Conservation (phyloP, 1,140 invertebrate genomes). For the Caerostris darwini region DNA sequence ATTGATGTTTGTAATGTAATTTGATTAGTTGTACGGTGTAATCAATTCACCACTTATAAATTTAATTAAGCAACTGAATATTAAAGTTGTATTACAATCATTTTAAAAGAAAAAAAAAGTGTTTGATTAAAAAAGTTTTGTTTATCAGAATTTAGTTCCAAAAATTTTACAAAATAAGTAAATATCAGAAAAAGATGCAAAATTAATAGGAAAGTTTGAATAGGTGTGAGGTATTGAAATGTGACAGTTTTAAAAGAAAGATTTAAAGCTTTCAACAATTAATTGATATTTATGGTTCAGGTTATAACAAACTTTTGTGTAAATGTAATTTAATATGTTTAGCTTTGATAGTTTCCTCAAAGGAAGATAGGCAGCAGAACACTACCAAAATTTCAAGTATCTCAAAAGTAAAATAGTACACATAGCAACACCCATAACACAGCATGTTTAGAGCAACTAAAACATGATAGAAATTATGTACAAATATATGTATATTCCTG, state of each 20-base stretch:
- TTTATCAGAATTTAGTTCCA: too few species aligned
- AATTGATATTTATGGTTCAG: too few species aligned
- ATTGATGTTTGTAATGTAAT: too few species aligned
- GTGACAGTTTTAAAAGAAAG: background rate
- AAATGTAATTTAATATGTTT: background rate
- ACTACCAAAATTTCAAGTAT: slow-evolving; percentile 4
- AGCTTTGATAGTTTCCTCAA: background rate
- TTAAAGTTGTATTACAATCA: too few species aligned
- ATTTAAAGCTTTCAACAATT: too few species aligned
- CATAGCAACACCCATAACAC: background rate
- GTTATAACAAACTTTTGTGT: background rate
- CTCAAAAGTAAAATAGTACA: slow-evolving; percentile 52
- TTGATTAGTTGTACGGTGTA: background rate
- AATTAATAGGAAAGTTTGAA: background rate
- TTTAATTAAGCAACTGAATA: too few species aligned
- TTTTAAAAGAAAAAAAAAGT: too few species aligned
- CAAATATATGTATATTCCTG: background rate
- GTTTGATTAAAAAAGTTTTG: too few species aligned
- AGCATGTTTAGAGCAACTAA: background rate
- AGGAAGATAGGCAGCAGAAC: background rate
- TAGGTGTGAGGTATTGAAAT: background rate
- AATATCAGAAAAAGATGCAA: background rate
- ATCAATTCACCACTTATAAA: background rate
- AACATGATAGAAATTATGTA: background rate
- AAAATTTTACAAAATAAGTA: too few species aligned